Evolutionary conservation across 1,140 invertebrate species (phyloP), one percentile per base, ranked within the genome.

Genomic region (Vanessa tameamea): DNA sequence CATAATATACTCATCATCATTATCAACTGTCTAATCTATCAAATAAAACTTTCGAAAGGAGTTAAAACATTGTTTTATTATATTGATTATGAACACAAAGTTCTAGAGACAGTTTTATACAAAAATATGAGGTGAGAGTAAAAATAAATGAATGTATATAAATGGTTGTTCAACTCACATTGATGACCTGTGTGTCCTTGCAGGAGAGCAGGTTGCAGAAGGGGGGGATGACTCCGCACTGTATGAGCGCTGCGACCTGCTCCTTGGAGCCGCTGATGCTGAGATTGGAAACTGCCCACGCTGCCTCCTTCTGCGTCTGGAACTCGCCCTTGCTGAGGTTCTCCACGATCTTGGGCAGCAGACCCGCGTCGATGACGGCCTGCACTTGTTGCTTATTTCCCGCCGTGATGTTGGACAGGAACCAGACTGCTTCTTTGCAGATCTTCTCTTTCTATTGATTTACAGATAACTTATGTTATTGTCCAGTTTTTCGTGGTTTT

Each of bases 231-330:
- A 98, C 98, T 20, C 97, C 97, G 86, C 96, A 95, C 80, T 96
- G 94, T 64, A 99, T 98, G 75, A 99, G 95, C 79, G 96, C 95
- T 1, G 96, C 95, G 6, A 97, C 95, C 93, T 99, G 99, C 68
- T 98, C 96, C 84, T 96, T 96, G 78, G 96, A 98, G 26, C 99
- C 99, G 83, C 98, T 99, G 85, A 99, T 99, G 69, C 99, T 99
- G 67, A 99, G 95, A 94, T 99, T 99, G 83, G 97, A 99, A 16
- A 99, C 97, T 7, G 99, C 99, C 99, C 99, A 99, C 0, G 98
- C 98, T 15, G 99, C 99, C 94, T 99, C 99, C 92, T 99, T 99
- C 90, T 99, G 98, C 6, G 98, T 99, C 94, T 99, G 98, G 93
- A 99, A 99, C 93, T 99, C 99, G 69, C 98, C 98, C 95, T 98